Evolutionary conservation across 30 jellyfish, hydroid and myxozoan genomes (phyloP).

Genomic region (Aurelia sp.): DNA sequence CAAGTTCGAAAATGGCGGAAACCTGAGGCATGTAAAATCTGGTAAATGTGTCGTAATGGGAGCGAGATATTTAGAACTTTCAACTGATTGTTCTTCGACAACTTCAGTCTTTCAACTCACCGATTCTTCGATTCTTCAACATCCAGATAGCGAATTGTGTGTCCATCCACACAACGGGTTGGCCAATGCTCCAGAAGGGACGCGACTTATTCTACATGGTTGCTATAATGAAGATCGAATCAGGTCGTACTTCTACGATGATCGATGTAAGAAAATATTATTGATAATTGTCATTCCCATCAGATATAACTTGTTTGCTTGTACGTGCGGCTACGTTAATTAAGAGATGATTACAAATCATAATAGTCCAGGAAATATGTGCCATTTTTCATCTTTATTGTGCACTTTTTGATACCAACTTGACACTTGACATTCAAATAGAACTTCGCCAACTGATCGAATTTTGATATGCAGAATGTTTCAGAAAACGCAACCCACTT

Average conservation of each 20-base stretch:
- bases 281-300: too few relatives aligned
- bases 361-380: too few relatives aligned
- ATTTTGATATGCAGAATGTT: too few relatives aligned
- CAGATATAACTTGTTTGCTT: too few relatives aligned
- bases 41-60: constrained; percentile 22
- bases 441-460: too few relatives aligned
- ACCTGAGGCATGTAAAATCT: constrained; percentile 33
- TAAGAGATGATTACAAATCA: too few relatives aligned
- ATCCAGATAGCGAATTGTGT: neutral
- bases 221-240: neutral
- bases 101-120: neutral
- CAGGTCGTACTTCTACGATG: neutral
- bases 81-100: constrained; percentile 34
- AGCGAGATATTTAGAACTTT: neutral
- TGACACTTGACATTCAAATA: too few relatives aligned
- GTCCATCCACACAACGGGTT: neutral
- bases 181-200: neutral
- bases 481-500: too few relatives aligned
- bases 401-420: too few relatives aligned
- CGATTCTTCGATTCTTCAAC: neutral
- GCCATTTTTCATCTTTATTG: too few relatives aligned
- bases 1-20: constrained; percentile 1
- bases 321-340: too few relatives aligned
- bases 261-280: neutral
- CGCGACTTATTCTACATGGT: neutral